A percentile compares a stretch with the other conserved stretches of the same genome.
Evolutionary conservation across 2,888 invertebrate genomes (phyloP).

Genomic region (Limnephilus auricula): DNA sequence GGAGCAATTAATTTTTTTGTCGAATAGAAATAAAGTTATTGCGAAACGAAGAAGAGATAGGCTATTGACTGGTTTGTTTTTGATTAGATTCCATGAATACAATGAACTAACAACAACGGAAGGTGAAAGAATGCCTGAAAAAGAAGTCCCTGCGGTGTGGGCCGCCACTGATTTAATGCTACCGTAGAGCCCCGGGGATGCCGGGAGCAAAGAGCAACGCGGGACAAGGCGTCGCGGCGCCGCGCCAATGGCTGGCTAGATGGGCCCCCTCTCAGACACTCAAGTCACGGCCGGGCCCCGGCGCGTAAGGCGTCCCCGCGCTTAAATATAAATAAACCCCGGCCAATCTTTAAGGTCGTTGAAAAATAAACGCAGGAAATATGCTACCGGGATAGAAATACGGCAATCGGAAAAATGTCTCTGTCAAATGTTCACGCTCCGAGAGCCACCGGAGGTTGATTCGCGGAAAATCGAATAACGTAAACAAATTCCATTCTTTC

Average conservation of each 20-base stretch:
- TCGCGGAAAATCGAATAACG: slow-evolving; percentile 57
- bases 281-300: slow-evolving; percentile 59
- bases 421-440: slow-evolving; percentile 47
- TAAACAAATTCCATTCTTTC: slow-evolving; percentile 54
- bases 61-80: not conserved
- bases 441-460: slow-evolving; percentile 47
- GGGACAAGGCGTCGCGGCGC: not conserved
- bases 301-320: slow-evolving; percentile 48
- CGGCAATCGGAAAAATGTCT: slow-evolving; percentile 63
- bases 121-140: slow-evolving; percentile 14
- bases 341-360: slow-evolving; percentile 60
- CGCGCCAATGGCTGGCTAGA: slow-evolving; percentile 26
- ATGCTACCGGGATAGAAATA: slow-evolving; percentile 56
- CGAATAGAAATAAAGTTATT: not conserved
- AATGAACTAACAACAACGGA: not conserved
- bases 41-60: not conserved
- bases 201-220: not conserved
- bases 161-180: slow-evolving; percentile 50
- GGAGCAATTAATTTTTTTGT: not conserved
- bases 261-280: slow-evolving; percentile 40
- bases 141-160: not conserved
- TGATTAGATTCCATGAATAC: not conserved
- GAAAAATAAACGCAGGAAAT: slow-evolving; percentile 64
- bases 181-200: not conserved
- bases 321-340: slow-evolving; percentile 66